Conservation (phyloP, 92 coral and sea anemone genomes). For the Phymanthus crucifer region DNA sequence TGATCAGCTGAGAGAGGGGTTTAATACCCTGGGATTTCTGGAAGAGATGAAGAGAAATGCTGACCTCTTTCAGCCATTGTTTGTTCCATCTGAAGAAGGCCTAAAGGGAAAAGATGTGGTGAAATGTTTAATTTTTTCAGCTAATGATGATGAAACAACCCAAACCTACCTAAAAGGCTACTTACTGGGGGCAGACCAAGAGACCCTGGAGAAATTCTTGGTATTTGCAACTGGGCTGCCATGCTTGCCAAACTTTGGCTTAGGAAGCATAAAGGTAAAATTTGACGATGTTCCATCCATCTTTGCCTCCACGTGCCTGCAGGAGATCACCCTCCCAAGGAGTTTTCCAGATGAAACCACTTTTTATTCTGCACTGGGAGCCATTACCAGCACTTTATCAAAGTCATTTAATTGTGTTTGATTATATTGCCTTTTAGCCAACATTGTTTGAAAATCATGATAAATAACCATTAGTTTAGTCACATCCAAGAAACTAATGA, state of each 20-base stretch:
- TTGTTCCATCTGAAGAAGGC: constrained; percentile 32
- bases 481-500: too few relatives aligned
- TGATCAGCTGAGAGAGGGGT: constrained; percentile 61
- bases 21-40: constrained; percentile 47
- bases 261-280: constrained; percentile 29
- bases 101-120: constrained; percentile 9
- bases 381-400: too few relatives aligned
- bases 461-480: too few relatives aligned
- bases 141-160: constrained; percentile 10
- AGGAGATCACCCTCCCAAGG: constrained; percentile 22
- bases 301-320: constrained; percentile 33
- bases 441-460: too few relatives aligned
- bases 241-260: constrained; percentile 46
- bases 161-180: constrained; percentile 1
- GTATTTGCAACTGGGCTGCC: constrained; percentile 51
- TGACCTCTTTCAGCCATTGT: constrained; percentile 26
- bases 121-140: constrained; percentile 1
- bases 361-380: constrained; percentile 11
- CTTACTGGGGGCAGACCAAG: neutral
- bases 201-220: constrained; percentile 20
- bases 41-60: constrained; percentile 49
- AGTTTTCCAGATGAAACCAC: constrained; percentile 12
- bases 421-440: too few relatives aligned
- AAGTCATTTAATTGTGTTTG: too few relatives aligned
- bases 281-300: constrained; percentile 29